phyloP scores from a whole-genome alignment of 1,140 invertebrate genomes.

The Diuraphis noxia region DNA sequence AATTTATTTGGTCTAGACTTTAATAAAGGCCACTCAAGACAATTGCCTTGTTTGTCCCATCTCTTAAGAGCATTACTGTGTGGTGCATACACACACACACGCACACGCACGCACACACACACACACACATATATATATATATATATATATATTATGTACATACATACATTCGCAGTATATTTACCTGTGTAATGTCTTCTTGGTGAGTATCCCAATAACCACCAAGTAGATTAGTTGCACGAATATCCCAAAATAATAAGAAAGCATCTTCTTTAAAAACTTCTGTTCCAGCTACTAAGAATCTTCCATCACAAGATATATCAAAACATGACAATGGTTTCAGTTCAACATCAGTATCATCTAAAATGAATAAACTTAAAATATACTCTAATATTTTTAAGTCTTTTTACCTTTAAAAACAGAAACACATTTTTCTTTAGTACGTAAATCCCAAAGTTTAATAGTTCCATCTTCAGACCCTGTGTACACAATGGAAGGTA shows the following conservation, averaged over 20 bases:
- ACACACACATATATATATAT: too few relatives aligned
- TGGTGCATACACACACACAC: too few relatives aligned
- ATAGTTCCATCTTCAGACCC: slow-evolving; percentile 66
- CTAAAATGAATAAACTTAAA: slow-evolving; percentile 56
- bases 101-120: too few relatives aligned
- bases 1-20: not conserved
- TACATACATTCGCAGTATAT: slow-evolving; percentile 53
- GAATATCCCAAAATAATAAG: slow-evolving; percentile 82
- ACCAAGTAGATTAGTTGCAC: slow-evolving; percentile 71
- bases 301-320: slow-evolving; percentile 70
- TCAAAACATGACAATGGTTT: slow-evolving; percentile 75
- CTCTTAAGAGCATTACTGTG: too few relatives aligned
- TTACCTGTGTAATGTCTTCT: slow-evolving; percentile 80
- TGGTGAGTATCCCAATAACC: slow-evolving; percentile 85
- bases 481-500: slow-evolving; percentile 60
- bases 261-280: slow-evolving; percentile 72
- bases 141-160: too few relatives aligned
- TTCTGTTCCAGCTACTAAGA: slow-evolving; percentile 78
- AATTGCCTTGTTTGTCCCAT: not conserved
- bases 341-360: slow-evolving; percentile 61
- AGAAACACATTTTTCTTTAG: slow-evolving; percentile 63
- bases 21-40: not conserved
- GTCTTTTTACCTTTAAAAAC: slow-evolving; percentile 62
- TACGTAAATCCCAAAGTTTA: slow-evolving; percentile 70
- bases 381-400: not conserved